A percentile compares a stretch with the other conserved stretches of the same genome.
These are phyloP conservation scores for Amphipyra tragopoginis DNA, from an alignment of 2,888 invertebrate species.

Conservation along the genomic window DNA sequence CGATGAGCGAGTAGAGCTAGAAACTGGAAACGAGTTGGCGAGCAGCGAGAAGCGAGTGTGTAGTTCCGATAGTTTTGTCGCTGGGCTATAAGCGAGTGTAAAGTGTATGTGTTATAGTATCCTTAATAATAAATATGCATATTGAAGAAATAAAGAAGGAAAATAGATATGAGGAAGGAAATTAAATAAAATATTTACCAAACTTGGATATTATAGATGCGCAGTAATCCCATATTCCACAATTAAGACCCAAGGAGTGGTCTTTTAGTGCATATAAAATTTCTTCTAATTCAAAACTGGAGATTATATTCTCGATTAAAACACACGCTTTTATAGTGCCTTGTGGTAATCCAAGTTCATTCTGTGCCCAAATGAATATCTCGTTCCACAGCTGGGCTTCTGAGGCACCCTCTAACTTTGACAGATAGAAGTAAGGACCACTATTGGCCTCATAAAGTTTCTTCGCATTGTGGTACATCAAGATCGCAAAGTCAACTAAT, in stretches of 20 bases:
- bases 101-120: no score
- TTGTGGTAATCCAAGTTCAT: slow-evolving; percentile 86
- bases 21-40: no score
- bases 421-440: slow-evolving; percentile 93
- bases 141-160: background rate
- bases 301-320: slow-evolving; percentile 92
- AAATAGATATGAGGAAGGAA: background rate
- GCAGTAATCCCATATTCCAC: slow-evolving; percentile 94
- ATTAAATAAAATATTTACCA: slow-evolving; percentile 74
- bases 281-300: slow-evolving; percentile 92
- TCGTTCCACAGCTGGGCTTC: slow-evolving; percentile 93
- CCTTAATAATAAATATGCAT: background rate
- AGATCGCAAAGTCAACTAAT: slow-evolving; percentile 92
- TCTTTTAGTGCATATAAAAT: slow-evolving; percentile 91
- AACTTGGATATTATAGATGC: slow-evolving; percentile 92
- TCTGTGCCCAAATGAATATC: slow-evolving; percentile 91
- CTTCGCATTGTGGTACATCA: slow-evolving; percentile 91
- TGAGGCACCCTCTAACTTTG: slow-evolving; percentile 91
- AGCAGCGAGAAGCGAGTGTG: no score
- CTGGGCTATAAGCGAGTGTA: no score
- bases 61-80: no score
- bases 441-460: slow-evolving; percentile 87
- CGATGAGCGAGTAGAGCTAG: no score
- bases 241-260: slow-evolving; percentile 92
- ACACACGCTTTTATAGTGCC: slow-evolving; percentile 93